Base-by-base conservation (phyloP, 2,888 invertebrate genomes). In the Matsumyia berberina region DNA sequence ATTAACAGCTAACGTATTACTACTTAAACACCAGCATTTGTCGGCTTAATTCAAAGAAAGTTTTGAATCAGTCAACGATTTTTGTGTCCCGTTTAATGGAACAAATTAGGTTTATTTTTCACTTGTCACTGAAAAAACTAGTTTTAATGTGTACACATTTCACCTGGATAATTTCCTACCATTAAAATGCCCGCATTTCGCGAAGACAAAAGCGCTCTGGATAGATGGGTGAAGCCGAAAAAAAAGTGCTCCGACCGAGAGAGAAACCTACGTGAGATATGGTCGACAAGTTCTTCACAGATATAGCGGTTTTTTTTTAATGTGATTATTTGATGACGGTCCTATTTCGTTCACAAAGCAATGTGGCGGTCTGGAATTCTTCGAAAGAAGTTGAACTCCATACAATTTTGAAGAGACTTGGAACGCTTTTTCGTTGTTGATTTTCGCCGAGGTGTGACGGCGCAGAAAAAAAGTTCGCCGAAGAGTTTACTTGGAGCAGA, bases 381-480 rank as follows among this genome's bases (percentile, higher is more conserved):
- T 33, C 4, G 33, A 62, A 66, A 82, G 70, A 78, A 67, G 62
- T 58, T 79, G 64, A 79, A 74, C 62, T 79, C 62, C 55, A 62
- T 69, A 62, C 64, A 60, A 44, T 72, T 79, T 79, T 72, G 12
- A 19, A 67, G 42, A 73, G 33, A 74, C 58, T 42, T 15, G 49
- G 11, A 69, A 66, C n/a, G 19, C 42, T 69, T 73, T 69, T 82
- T 70, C 35, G 53, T 46, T 78, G 78, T 72, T 66, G 37, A 67
- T 72, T 78, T 78, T 64, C 73, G 57, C 7, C 69, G 69, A 69
- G 73, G 79, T 83, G 83, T 83, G 79, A 83, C 83, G 79, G 19
- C 33, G 70, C 39, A 12, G 12, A 42, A 64, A 53, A 49, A 77
- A 60, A 46, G 31, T 51, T 73, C 19, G 67, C 67, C 55, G 69